These are phyloP conservation scores for Tetheella fluctuosa DNA, from an alignment of 2,888 invertebrate species.

Conservation along the genomic window DNA sequence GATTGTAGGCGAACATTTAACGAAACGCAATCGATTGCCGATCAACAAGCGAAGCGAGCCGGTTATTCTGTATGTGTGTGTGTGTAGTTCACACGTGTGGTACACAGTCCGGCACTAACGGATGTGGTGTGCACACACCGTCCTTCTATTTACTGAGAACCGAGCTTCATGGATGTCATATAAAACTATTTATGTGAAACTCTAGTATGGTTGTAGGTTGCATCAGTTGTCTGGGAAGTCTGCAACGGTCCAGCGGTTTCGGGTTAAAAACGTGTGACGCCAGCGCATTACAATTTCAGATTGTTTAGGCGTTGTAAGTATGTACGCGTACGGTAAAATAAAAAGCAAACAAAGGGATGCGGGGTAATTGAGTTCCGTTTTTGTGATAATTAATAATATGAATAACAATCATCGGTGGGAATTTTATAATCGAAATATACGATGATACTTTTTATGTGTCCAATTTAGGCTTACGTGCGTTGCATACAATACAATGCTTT, in stretches of 20 bases:
- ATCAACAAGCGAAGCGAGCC: conserved; percentile 57
- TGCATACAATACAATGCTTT: no score
- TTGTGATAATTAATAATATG: conserved; percentile 1
- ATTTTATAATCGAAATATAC: neutral
- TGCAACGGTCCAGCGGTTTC: conserved; percentile 7
- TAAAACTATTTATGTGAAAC: conserved; percentile 6
- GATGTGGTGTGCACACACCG: conserved; percentile 52
- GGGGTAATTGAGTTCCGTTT: conserved; percentile 2
- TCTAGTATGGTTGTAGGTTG: conserved; percentile 6
- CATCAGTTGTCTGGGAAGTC: neutral
- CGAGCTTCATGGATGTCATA: conserved; percentile 12
- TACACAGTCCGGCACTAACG: conserved; percentile 48
- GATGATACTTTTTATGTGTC: neutral
- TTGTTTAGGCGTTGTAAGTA: neutral
- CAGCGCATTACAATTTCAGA: neutral
- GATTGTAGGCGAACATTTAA: conserved; percentile 58
- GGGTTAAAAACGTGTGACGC: conserved; percentile 7
- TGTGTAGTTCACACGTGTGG: conserved; percentile 21
- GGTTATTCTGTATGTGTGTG: conserved; percentile 42
- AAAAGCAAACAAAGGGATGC: conserved; percentile 5
- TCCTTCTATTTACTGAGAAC: conserved; percentile 48
- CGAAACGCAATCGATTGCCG: conserved; percentile 70
- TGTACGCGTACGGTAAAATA: neutral
- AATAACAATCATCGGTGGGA: conserved; percentile 1
- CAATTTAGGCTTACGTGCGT: neutral